Conservation (phyloP, 1,140 invertebrate genomes). For the Drosophila rufa region DNA sequence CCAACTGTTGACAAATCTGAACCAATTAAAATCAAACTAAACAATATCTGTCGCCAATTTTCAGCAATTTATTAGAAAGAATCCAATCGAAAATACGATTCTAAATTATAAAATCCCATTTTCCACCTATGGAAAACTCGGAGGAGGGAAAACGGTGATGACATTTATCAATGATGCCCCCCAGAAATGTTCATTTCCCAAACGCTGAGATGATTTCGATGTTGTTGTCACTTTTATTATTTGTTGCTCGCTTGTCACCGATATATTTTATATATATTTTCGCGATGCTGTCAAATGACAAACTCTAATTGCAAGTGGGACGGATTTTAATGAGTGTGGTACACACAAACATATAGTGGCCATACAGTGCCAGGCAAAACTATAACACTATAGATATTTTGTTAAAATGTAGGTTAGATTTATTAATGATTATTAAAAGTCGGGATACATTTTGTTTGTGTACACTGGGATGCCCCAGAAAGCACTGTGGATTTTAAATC, state of each 20-base stretch:
- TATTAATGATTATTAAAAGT: no score
- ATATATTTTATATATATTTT: constrained; percentile 62
- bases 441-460: no score
- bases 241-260: constrained; percentile 55
- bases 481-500: neutral
- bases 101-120: constrained; percentile 26
- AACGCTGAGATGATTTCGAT: constrained; percentile 21
- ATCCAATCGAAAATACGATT: neutral
- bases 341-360: constrained; percentile 4
- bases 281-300: constrained; percentile 73
- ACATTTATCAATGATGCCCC: constrained; percentile 35
- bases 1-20: neutral
- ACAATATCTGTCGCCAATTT: neutral
- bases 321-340: constrained; percentile 72
- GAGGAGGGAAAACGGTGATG: constrained; percentile 12
- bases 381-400: neutral
- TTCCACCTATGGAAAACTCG: neutral
- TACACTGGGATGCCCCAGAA: no score
- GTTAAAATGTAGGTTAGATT: no score
- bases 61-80: neutral
- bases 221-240: constrained; percentile 44
- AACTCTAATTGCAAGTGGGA: constrained; percentile 79
- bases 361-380: constrained; percentile 1
- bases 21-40: neutral
- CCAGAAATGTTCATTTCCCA: constrained; percentile 6